Conservation (phyloP, 2,797 vertebrate genomes). For the Muscicapa comitata region DNA sequence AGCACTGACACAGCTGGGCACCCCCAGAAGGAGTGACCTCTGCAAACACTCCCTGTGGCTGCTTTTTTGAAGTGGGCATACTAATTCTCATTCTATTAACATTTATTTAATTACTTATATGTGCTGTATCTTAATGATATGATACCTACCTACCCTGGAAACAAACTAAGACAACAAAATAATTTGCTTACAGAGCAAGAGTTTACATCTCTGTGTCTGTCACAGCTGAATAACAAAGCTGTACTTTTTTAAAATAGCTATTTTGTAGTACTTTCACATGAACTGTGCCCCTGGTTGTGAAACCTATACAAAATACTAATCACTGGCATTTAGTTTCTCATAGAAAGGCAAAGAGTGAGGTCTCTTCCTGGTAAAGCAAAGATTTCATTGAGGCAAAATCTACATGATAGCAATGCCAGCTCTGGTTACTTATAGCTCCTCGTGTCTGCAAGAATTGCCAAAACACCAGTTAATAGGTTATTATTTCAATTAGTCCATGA, state of each 20-base stretch:
- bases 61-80: background rate
- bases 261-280: background rate
- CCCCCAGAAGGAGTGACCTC: background rate
- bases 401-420: background rate
- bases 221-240: background rate
- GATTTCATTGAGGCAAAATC: background rate
- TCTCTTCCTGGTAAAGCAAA: background rate
- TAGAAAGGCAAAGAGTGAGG: background rate
- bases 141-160: background rate
- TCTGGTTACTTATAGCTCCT: background rate
- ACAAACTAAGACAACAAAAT: background rate
- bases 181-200: background rate
- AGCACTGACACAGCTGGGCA: background rate
- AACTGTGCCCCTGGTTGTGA: background rate
- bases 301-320: background rate
- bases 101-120: constrained; percentile 10
- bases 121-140: background rate
- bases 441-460: background rate
- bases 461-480: constrained; percentile 63
- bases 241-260: background rate
- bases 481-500: constrained; percentile 70
- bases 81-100: background rate
- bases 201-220: background rate
- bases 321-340: background rate
- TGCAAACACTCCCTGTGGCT: background rate